Evolutionary conservation across 1,140 invertebrate species (phyloP).

Genomic region (Mactra quadrangularis): DNA sequence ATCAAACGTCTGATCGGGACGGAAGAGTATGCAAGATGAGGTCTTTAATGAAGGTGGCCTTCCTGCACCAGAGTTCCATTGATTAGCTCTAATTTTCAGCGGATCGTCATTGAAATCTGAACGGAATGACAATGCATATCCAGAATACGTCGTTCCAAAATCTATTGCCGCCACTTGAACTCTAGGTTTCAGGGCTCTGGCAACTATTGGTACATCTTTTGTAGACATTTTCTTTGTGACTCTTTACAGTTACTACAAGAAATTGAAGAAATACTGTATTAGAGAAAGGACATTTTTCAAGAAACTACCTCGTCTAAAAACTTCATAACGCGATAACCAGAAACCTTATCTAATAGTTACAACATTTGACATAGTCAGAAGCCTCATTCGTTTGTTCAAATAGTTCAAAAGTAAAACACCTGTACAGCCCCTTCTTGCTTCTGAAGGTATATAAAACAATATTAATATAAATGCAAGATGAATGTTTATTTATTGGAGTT

Average conservation of each 20-base stretch:
- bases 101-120: constrained; percentile 61
- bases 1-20: constrained; percentile 19
- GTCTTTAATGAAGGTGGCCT: constrained; percentile 8
- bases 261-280: too few species aligned
- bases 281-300: too few species aligned
- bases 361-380: too few species aligned
- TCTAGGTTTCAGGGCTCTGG: constrained; percentile 3
- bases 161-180: constrained; percentile 68
- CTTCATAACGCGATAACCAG: too few species aligned
- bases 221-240: constrained; percentile 4
- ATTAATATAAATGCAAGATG: too few species aligned
- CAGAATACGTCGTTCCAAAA: constrained; percentile 70
- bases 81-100: constrained; percentile 63
- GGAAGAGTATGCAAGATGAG: constrained; percentile 33
- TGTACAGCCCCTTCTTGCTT: too few species aligned
- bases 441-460: too few species aligned
- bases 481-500: too few species aligned
- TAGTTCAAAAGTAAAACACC: too few species aligned
- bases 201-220: background rate
- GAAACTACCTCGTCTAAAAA: too few species aligned
- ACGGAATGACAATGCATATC: constrained; percentile 70
- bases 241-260: background rate
- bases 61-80: constrained; percentile 37
- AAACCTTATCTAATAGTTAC: too few species aligned
- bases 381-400: too few species aligned